A percentile compares a stretch with the other conserved stretches of the same genome.
phyloP scores from a whole-genome alignment of 2,888 invertebrate species.

The Amblyjoppa fuscipennis region DNA sequence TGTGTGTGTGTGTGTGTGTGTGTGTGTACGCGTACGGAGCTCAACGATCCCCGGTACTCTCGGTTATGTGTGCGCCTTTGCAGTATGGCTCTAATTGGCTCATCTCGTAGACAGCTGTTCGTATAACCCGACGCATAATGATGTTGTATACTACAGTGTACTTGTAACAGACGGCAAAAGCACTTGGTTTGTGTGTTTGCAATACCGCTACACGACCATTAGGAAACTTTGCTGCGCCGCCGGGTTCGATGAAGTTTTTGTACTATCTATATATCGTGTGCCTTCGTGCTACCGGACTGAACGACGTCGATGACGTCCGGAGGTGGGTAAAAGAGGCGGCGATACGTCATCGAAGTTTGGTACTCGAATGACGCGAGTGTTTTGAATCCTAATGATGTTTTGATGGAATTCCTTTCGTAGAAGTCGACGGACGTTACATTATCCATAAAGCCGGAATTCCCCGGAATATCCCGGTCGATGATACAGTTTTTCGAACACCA shows the following conservation, averaged over 20 bases:
- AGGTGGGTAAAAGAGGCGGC: background rate
- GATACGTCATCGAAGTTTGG: background rate
- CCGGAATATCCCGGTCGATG: no score
- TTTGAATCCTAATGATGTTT: background rate
- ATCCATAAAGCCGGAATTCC: no score
- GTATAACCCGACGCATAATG: slow-evolving; percentile 64
- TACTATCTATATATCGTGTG: slow-evolving; percentile 1
- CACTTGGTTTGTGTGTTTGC: slow-evolving; percentile 55
- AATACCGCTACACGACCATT: slow-evolving; percentile 65
- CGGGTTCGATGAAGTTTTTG: slow-evolving; percentile 38
- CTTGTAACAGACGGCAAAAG: slow-evolving; percentile 53
- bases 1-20: slow-evolving; percentile 5
- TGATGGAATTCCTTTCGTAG: no score
- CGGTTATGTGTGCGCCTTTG: slow-evolving; percentile 35
- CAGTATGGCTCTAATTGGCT: slow-evolving; percentile 66
- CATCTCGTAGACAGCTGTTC: slow-evolving; percentile 69
- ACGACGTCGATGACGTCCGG: background rate
- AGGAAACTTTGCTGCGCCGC: slow-evolving; percentile 42
- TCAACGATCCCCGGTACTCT: slow-evolving; percentile 1
- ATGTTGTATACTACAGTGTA: slow-evolving; percentile 58
- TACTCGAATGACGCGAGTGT: background rate
- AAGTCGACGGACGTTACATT: no score
- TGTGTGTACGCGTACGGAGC: slow-evolving; percentile 6
- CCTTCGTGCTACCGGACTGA: slow-evolving; percentile 26
- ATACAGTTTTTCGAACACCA: no score